These are phyloP conservation scores for Seriola aureovittata DNA, from an alignment of 2,113 vertebrate genomes.

Conservation along the genomic window DNA sequence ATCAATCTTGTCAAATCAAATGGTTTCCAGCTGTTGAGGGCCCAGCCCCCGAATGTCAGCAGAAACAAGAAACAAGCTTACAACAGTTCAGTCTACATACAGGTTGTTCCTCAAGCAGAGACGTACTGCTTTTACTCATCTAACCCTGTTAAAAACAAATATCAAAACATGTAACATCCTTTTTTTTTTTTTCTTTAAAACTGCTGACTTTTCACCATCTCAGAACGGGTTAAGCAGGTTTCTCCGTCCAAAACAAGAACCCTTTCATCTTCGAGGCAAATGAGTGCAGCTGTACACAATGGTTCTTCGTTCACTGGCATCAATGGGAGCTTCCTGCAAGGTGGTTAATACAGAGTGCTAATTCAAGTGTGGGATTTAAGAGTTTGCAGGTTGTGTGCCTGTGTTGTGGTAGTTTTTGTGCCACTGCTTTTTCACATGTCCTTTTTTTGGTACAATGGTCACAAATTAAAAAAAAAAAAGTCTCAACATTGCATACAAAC, in stretches of 20 bases:
- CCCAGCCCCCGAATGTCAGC: constrained; percentile 82
- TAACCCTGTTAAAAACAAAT: constrained; percentile 64
- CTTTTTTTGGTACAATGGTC: constrained; percentile 64
- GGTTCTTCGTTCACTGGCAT: constrained; percentile 71
- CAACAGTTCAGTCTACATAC: constrained; percentile 48
- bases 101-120: constrained; percentile 65
- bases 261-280: constrained; percentile 62
- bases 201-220: constrained; percentile 28
- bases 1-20: constrained; percentile 42
- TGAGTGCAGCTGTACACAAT: constrained; percentile 62
- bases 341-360: constrained; percentile 70
- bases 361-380: constrained; percentile 75
- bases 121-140: constrained; percentile 47
- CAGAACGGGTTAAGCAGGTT: constrained; percentile 27
- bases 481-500: constrained; percentile 60
- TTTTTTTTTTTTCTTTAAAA: constrained; percentile 24
- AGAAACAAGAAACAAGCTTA: constrained; percentile 70
- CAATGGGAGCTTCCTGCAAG: constrained; percentile 64
- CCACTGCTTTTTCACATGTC: constrained; percentile 55
- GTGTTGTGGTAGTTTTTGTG: constrained; percentile 55
- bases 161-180: constrained; percentile 62
- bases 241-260: constrained; percentile 52
- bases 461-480: constrained; percentile 30
- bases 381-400: constrained; percentile 48
- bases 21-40: constrained; percentile 75